These are phyloP conservation scores for Moxostoma hubbsi DNA, from an alignment of 2,797 vertebrate genomes.

Conservation along the genomic window DNA sequence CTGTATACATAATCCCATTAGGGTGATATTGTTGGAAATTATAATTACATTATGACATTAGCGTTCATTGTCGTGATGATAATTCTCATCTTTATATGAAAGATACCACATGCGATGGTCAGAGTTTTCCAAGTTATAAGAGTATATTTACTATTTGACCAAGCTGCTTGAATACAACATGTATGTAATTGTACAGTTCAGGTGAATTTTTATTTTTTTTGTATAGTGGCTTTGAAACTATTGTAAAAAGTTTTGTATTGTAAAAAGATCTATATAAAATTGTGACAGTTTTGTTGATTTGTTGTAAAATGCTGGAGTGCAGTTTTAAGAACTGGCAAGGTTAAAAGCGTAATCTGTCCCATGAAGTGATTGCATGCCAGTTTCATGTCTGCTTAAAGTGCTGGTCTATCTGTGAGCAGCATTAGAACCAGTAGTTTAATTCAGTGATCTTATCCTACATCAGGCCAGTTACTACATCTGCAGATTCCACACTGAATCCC, in stretches of 20 bases:
- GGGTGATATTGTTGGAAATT: too few species aligned
- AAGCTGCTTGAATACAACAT: too few species aligned
- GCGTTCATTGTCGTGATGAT: too few species aligned
- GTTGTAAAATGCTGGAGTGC: neutral
- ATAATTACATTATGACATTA: too few species aligned
- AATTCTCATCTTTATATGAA: too few species aligned
- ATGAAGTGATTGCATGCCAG: slow-evolving; percentile 32
- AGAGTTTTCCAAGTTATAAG: too few species aligned
- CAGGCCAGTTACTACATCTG: slow-evolving; percentile 19
- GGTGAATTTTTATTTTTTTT: neutral
- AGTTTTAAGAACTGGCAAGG: slow-evolving; percentile 4
- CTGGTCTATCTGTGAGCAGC: slow-evolving; percentile 37
- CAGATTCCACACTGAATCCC: slow-evolving; percentile 26
- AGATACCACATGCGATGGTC: too few species aligned
- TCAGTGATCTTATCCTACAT: slow-evolving; percentile 60
- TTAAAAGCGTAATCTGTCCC: slow-evolving; percentile 33
- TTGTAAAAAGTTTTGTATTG: too few species aligned
- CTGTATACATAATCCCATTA: too few species aligned
- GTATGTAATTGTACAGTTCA: neutral
- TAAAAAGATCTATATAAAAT: neutral
- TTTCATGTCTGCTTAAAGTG: slow-evolving; percentile 25
- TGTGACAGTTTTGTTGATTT: neutral
- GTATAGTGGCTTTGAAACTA: neutral
- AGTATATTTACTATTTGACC: too few species aligned
- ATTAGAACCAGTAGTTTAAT: slow-evolving; percentile 69